Base-by-base conservation (phyloP, 2,888 invertebrate species). In the Pammene aurita region DNA sequence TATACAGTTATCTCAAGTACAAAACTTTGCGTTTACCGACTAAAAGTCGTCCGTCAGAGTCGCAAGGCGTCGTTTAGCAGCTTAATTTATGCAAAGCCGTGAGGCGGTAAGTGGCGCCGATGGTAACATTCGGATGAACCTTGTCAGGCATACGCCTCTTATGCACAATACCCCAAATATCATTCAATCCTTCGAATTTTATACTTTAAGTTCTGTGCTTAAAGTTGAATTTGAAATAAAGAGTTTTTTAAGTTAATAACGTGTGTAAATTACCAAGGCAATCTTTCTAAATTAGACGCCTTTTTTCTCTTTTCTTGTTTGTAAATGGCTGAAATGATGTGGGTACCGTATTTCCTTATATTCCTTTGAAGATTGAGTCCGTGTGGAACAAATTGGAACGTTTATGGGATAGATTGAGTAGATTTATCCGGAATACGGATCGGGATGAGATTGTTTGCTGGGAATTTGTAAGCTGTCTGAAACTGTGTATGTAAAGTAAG, bases 51-150 rank as follows among this genome's bases (percentile, higher is more conserved):
- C 38, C 38, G 38, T 38, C 9, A 9, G 38, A 38, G 38, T 38
- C 38, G 38, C 38, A 38, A 11, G 13, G 50, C 56, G 65, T 71
- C 71, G 67, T 65, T 71, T 65, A 66, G 70, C 35, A 64, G 74
- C 76, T 75, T 81, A 78, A 83, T 80, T 81, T 81, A 84, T 83
- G 83, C 78, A 81, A 79, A 78, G 72, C 73, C 72, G 72, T 55
- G 66, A 73, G 70, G 72, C 75, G 72, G 70, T 72, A 80, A 82
- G 76, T 79, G 64, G 54, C 54, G 65, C 72, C 72, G 75, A 78
- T 72, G 75, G 76, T 76, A 78, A 80, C 77, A 76, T 74, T 75
- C 70, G 63, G 74, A 71, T 73, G 75, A 72, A 72, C 62, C 56
- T 48, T n/a, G 55, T 41, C 38, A 76, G 75, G 76, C 76, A 80